These are phyloP conservation scores for Drosophila robusta DNA, from an alignment of 2,888 invertebrate genomes.

Conservation along the genomic window DNA sequence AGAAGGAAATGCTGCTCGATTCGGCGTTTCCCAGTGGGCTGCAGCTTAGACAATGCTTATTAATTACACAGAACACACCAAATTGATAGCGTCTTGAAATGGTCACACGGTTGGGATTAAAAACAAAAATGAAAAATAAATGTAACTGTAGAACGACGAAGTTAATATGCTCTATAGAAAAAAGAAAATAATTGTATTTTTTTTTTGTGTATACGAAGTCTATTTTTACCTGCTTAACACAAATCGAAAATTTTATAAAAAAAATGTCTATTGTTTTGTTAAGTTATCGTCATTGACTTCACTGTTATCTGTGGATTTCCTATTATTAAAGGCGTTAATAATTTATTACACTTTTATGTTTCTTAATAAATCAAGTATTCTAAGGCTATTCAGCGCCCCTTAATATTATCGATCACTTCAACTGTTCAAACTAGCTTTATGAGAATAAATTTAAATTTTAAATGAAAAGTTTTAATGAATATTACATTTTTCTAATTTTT, in stretches of 20 bases:
- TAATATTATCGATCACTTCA: not conserved
- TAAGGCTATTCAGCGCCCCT: not conserved
- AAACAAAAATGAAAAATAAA: not conserved
- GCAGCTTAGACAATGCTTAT: slow-evolving; percentile 45
- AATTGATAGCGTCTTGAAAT: slow-evolving; percentile 22
- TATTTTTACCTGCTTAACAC: slow-evolving; percentile 7
- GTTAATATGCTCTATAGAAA: slow-evolving; percentile 11
- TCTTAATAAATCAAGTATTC: no score
- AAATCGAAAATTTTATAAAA: slow-evolving; percentile 6
- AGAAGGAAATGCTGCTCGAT: slow-evolving; percentile 43
- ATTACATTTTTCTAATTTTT: no score
- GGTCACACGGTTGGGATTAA: slow-evolving; percentile 27
- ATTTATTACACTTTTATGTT: not conserved
- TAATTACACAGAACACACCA: slow-evolving; percentile 44
- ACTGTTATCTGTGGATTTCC: not conserved
- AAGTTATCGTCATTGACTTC: slow-evolving; percentile 1
- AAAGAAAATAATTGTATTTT: slow-evolving; percentile 11
- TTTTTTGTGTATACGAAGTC: not conserved
- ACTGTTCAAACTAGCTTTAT: not conserved
- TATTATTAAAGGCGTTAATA: slow-evolving; percentile 1
- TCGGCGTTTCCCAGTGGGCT: slow-evolving; percentile 24
- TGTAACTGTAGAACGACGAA: not conserved
- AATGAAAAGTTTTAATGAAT: no score
- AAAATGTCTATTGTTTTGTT: slow-evolving; percentile 3
- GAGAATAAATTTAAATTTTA: no score